A percentile compares a stretch with the other conserved stretches of the same genome.
Conservation (phyloP, 2,888 invertebrate genomes). For the Omphaloscelis lunosa region DNA sequence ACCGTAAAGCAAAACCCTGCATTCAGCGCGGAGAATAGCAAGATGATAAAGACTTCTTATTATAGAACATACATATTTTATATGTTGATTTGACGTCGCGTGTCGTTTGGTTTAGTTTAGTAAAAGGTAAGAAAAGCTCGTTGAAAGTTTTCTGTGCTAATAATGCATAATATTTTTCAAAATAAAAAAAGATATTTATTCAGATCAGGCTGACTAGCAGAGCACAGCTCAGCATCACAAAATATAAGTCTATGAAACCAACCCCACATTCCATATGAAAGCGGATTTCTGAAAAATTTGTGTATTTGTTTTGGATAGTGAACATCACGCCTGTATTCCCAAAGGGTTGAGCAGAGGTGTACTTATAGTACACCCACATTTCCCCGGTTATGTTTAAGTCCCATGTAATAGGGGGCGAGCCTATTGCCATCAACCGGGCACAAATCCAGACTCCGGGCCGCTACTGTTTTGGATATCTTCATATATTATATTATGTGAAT, state of each 20-base stretch:
- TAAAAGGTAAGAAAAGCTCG: not conserved
- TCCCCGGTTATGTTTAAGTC: not conserved
- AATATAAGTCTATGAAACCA: not conserved
- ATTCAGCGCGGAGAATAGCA: not conserved
- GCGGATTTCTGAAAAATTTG: not conserved
- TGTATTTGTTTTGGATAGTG: not conserved
- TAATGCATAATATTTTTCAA: not conserved
- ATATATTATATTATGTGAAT: not conserved
- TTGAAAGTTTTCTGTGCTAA: not conserved
- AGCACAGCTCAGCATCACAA: not conserved
- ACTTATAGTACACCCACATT: not conserved
- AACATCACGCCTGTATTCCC: not conserved
- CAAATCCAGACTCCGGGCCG: not conserved
- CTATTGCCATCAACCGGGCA: not conserved
- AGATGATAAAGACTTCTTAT: not conserved
- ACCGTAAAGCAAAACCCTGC: constrained; percentile 13
- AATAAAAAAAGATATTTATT: not conserved
- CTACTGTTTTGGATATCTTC: not conserved
- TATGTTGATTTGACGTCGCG: not conserved
- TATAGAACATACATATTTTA: constrained; percentile 6
- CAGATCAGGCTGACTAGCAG: not conserved
- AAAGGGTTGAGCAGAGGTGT: not conserved
- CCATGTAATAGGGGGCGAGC: not conserved
- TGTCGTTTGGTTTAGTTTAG: not conserved
- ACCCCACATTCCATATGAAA: not conserved